Evolutionary conservation across 2,113 vertebrate species (phyloP), one percentile per base, ranked within the genome.

Genomic region (Salvelinus alpinus): DNA sequence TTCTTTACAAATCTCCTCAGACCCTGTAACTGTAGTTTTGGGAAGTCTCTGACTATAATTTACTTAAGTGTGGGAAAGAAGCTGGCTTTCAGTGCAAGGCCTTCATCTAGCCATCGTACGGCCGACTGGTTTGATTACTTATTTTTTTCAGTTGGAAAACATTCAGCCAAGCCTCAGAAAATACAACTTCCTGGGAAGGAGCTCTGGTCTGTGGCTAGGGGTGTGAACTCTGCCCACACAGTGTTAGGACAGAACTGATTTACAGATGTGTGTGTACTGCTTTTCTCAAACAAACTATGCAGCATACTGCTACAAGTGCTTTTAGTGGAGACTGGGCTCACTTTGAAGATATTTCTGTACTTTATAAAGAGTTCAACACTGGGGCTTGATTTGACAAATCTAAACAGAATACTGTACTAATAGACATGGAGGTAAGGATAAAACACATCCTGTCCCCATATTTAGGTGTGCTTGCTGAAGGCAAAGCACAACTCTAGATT

Each of bases 101-200:
- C 78, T 85, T 84, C 75, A 74, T 73, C 51, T 16, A 16, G 54
- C 18, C 3, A 18, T 14, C 20, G 18, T 57, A 20, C 6, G 54
- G 71, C 38, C 68, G 65, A 80, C 69, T 78, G 75, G 31, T 73
- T 77, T 82, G 78, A 82, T 87, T 84, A 84, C 79, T 85, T 78
- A 18, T 76, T 73, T 77, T 85, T 85, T 87, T 80, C 78, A 75
- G 72, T 85, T 85, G 86, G 84, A 84, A 78, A 68, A 65, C 72
- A 71, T 82, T 84, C 83, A 82, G 31, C 76, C 8, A 29, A 85
- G 79, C 59, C 73, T 76, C 71, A 78, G 72, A 83, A 72, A 54
- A 54, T 82, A 72, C 79, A 70, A 69, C 78, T 82, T 82, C 82
- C 76, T 85, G 72, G 72, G 20, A 20, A 9, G 2, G 38, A 12